Base-by-base conservation (phyloP, 2,888 invertebrate species). In the Lasioglossum zephyrum region DNA sequence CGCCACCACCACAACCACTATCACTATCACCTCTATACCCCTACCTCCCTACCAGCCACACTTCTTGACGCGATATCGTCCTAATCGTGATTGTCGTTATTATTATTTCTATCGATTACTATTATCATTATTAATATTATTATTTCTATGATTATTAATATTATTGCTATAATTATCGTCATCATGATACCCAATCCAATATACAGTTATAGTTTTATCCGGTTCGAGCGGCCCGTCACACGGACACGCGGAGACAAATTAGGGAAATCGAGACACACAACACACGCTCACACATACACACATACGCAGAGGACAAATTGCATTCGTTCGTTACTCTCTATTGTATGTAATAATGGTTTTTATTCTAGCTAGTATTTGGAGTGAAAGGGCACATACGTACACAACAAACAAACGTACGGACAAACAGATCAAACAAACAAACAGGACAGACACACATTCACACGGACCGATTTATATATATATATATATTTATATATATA, bases 341-440 rank as follows among this genome's bases (percentile, higher is more conserved):
- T 79, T 86, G 77, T 86, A 89, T 78, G 87, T 89, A 91, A 87
- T 83, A 70, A 69, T 70, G 41, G 82, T 88, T 89, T 90, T 89
- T 86, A 90, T 90, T 88, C 77, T 84, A 73, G 31, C 77, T 89
- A 92, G 76, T 90, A 90, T 69, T 77, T 87, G 81, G 88, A 82
- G 76, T 85, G 89, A 91, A 86, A 90, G 89, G 90, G 90, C 91
- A 91, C 92, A 91, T 87, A 87, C 87, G 87, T 84, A n/a, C 22
- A 76, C 22, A 44, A 57, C 57, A 57, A n/a, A 57, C 57, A n/a
- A n/a, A 57, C 57, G 22, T 11, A n/a, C 57, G 22, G 22, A 53
- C 53, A 3, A 9, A 53, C 53, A 3, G 4, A 53, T 8, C 9
- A 39, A 13, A 66, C 16, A 36, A 18, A 91, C 87, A 87, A 82